phyloP scores from a whole-genome alignment of 2,888 invertebrate genomes.

The Oscheius onirici region DNA sequence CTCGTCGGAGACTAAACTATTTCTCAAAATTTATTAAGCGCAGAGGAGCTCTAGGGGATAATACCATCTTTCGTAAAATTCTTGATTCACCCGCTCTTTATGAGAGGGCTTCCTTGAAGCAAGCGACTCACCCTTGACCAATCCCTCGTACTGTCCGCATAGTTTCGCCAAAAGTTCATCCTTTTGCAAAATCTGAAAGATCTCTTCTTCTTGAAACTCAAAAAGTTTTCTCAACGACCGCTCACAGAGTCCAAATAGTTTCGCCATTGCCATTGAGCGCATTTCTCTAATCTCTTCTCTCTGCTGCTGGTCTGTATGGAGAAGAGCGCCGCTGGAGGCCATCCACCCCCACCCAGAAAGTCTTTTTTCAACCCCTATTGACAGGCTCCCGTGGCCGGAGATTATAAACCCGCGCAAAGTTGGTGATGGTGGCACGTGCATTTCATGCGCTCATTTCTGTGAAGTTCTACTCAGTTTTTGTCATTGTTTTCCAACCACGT shows the following conservation, averaged over 20 bases:
- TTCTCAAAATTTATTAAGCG: no score
- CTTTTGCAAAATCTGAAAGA: constrained; percentile 41
- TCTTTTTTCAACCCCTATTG: no score
- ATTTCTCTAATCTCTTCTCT: background rate
- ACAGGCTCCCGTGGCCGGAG: no score
- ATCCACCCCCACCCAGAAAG: background rate
- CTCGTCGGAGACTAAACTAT: background rate
- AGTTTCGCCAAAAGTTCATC: constrained; percentile 41
- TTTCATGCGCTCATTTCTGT: no score
- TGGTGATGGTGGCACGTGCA: no score
- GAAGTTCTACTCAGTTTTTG: no score
- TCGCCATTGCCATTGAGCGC: background rate
- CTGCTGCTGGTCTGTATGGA: no score
- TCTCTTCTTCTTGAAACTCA: background rate
- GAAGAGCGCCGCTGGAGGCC: constrained; percentile 3
- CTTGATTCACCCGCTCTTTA: no score
- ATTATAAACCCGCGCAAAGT: no score
- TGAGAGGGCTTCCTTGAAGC: background rate
- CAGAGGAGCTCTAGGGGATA: no score
- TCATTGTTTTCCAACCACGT: no score
- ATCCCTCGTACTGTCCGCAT: constrained; percentile 43
- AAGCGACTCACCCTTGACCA: constrained; percentile 13
- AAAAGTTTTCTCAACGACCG: background rate
- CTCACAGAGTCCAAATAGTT: background rate
- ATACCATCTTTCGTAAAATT: no score